Percentiles rank a stretch among this genome's conserved stretches.
These are phyloP conservation scores for Lottia scabra DNA, from an alignment of 2,888 invertebrate species.

Conservation along the genomic window DNA sequence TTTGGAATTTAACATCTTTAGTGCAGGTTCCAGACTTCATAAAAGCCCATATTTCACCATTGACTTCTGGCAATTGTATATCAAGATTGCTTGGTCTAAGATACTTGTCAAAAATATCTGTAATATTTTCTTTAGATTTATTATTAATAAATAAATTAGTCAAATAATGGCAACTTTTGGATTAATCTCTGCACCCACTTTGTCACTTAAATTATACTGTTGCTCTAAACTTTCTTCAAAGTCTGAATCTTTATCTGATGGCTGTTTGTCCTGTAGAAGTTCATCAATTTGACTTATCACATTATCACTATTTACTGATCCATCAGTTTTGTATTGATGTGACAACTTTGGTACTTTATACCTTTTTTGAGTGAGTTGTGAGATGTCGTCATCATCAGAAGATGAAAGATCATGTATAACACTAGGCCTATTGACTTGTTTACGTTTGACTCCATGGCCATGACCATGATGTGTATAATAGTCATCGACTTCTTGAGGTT, in stretches of 20 bases:
- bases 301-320: no score
- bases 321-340: neutral
- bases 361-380: no score
- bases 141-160: neutral
- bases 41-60: neutral
- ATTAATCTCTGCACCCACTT: neutral
- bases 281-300: neutral
- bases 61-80: neutral
- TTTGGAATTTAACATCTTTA: no score
- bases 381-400: neutral
- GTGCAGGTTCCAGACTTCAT: neutral
- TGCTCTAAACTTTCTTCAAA: no score
- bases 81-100: neutral
- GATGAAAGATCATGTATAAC: neutral
- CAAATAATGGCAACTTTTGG: neutral
- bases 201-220: neutral
- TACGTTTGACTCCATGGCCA: neutral
- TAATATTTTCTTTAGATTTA: neutral
- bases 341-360: conserved; percentile 1
- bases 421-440: no score
- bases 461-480: no score
- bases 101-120: neutral
- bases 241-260: no score
- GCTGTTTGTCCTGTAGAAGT: neutral
- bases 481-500: neutral